phyloP scores from a whole-genome alignment of 2,888 invertebrate genomes.

The Eubasilissa splendida region DNA sequence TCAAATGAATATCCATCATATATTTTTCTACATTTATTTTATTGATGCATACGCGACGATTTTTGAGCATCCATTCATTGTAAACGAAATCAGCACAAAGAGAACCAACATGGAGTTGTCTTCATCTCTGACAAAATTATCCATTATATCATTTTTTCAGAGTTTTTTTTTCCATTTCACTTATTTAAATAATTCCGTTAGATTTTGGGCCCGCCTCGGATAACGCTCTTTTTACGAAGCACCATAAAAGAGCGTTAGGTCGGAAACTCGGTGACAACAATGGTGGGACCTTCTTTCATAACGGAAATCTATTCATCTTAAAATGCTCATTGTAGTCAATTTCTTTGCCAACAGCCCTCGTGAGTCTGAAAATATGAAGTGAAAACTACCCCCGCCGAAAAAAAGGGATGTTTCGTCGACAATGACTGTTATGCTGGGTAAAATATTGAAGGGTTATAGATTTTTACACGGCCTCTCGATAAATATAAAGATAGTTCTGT shows the following conservation, averaged over 20 bases:
- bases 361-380: constrained; percentile 29
- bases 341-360: constrained; percentile 40
- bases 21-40: too few species aligned
- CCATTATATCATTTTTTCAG: constrained; percentile 17
- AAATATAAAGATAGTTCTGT: not conserved
- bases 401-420: not conserved
- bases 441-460: not conserved
- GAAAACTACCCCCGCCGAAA: constrained; percentile 11
- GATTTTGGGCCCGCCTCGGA: constrained; percentile 13
- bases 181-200: constrained; percentile 26
- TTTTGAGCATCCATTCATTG: too few species aligned
- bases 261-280: constrained; percentile 53
- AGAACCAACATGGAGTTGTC: constrained; percentile 2
- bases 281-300: constrained; percentile 45
- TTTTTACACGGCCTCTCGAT: not conserved
- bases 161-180: constrained; percentile 20
- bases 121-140: constrained; percentile 14
- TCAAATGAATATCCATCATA: too few species aligned
- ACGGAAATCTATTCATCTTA: constrained; percentile 53
- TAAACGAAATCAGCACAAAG: constrained; percentile 16
- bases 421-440: not conserved
- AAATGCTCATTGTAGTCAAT: constrained; percentile 51
- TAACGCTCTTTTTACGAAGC: constrained; percentile 43
- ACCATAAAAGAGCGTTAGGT: constrained; percentile 44
- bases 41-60: too few species aligned